These are phyloP conservation scores for Diplogasteroides magnus DNA, from an alignment of 1,140 invertebrate species.

Conservation along the genomic window DNA sequence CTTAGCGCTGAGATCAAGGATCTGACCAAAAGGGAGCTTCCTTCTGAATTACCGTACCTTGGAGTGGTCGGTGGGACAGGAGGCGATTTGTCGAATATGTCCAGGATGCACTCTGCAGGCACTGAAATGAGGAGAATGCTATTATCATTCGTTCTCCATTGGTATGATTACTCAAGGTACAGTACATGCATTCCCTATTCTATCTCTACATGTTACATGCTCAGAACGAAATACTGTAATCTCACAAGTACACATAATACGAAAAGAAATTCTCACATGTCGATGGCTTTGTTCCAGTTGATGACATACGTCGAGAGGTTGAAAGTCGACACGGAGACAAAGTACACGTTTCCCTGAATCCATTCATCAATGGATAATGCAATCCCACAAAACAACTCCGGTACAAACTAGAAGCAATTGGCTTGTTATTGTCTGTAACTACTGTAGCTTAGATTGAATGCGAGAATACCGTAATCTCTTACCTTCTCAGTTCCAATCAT, in stretches of 20 bases:
- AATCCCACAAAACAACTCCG: background rate
- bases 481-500: slow-evolving; percentile 88
- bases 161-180: no score
- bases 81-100: slow-evolving; percentile 59
- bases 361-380: slow-evolving; percentile 4
- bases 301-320: slow-evolving; percentile 93
- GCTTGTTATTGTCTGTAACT: background rate
- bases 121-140: slow-evolving; percentile 53
- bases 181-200: no score
- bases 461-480: background rate
- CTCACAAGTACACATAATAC: no score
- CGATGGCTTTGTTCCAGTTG: slow-evolving; percentile 99
- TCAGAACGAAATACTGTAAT: no score
- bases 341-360: slow-evolving; percentile 79
- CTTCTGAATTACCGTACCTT: slow-evolving; percentile 60
- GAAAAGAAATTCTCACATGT: slow-evolving; percentile 77
- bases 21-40: background rate
- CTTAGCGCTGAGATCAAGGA: no score
- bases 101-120: slow-evolving; percentile 61
- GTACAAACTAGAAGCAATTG: background rate
- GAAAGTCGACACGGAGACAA: slow-evolving; percentile 93
- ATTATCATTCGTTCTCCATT: no score
- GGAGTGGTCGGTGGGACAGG: slow-evolving; percentile 59
- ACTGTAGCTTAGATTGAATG: background rate
- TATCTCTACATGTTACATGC: no score